phyloP scores from a whole-genome alignment of 2,113 vertebrate species.

The Anoura caudifer region DNA sequence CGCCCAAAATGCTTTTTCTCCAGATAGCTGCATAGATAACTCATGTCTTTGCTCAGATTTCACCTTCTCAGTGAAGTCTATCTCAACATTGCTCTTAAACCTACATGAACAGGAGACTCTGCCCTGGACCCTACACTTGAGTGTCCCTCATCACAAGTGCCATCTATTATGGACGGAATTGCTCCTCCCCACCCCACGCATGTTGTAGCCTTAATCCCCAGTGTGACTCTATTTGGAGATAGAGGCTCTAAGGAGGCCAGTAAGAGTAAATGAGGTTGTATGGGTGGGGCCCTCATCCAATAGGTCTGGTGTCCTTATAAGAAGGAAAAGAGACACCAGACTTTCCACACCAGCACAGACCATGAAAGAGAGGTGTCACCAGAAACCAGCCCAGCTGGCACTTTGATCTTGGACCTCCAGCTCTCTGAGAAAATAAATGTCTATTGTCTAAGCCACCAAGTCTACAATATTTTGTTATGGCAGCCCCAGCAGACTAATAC shows the following conservation, averaged over 20 bases:
- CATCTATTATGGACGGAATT: not conserved
- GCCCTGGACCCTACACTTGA: not conserved
- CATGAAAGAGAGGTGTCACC: too few species aligned
- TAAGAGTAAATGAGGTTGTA: not conserved
- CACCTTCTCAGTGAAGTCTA: not conserved
- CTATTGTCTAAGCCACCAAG: too few species aligned
- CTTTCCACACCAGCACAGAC: not conserved
- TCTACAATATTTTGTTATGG: not conserved
- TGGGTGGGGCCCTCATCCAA: not conserved
- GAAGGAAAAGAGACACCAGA: not conserved
- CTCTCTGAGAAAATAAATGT: too few species aligned
- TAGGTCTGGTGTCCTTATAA: not conserved
- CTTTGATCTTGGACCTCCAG: too few species aligned
- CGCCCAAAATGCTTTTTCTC: not conserved
- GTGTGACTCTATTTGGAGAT: too few species aligned
- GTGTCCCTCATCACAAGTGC: not conserved
- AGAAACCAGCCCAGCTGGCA: too few species aligned
- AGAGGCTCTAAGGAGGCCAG: not conserved
- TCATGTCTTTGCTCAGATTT: not conserved
- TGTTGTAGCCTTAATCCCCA: not conserved
- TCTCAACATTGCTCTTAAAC: not conserved
- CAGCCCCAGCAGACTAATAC: not conserved
- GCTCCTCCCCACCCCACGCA: not conserved
- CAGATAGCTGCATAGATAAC: not conserved
- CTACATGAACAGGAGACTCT: not conserved